Conservation (phyloP, 2,113 vertebrate species). For the Mesitornis unicolor region DNA sequence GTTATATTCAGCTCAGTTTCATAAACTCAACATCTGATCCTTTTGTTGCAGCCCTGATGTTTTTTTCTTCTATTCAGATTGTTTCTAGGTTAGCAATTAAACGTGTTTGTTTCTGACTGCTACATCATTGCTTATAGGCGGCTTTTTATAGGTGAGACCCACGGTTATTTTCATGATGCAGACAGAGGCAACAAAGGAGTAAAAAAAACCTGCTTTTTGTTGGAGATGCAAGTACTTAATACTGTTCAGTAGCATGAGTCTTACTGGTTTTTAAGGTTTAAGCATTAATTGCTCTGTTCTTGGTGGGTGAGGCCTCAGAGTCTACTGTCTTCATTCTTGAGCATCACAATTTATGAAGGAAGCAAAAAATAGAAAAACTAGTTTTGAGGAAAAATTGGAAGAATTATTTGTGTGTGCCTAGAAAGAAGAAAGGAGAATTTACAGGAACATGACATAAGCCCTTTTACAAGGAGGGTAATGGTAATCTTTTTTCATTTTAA, state of each 20-base stretch:
- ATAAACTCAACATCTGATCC: neutral
- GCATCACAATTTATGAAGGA: neutral
- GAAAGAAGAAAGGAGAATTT: neutral
- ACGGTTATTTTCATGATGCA: neutral
- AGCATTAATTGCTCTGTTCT: neutral
- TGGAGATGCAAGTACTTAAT: neutral
- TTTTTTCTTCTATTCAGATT: neutral
- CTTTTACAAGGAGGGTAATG: neutral
- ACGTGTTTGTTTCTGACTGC: neutral
- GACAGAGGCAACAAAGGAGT: neutral
- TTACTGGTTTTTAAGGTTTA: neutral
- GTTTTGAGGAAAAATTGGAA: neutral
- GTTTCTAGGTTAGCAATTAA: neutral
- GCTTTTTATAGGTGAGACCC: neutral
- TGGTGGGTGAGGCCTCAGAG: neutral
- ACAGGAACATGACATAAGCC: neutral
- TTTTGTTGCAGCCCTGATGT: neutral
- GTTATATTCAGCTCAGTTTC: neutral
- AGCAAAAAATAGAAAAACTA: neutral
- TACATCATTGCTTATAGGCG: neutral
- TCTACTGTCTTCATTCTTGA: neutral
- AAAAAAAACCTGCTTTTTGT: neutral
- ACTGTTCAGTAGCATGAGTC: neutral
- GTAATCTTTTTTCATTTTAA: slow-evolving; percentile 13
- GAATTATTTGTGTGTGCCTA: neutral